Evolutionary conservation across 2,113 vertebrate genomes (phyloP).

Genomic region (Mus musculus): DNA sequence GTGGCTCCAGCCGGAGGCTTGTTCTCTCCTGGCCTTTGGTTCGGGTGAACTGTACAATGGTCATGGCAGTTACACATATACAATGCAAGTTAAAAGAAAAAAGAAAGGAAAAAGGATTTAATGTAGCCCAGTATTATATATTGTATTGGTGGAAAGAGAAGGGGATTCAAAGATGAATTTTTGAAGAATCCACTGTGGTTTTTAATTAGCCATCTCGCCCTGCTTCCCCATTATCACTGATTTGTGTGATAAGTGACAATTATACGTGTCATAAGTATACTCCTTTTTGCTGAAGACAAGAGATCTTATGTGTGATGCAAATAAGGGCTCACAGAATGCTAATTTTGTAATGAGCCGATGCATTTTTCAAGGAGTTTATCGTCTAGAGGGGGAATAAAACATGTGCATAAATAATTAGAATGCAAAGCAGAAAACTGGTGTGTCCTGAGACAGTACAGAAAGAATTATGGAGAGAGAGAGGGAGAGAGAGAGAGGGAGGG

Average conservation of each 20-base stretch:
- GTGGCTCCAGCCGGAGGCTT: constrained; percentile 1
- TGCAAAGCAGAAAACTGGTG: constrained; percentile 80
- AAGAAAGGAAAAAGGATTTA: constrained; percentile 15
- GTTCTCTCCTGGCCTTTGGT: background rate
- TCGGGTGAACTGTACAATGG: background rate
- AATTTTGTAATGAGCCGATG: constrained; percentile 81
- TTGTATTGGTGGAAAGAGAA: background rate
- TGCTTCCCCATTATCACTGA: constrained; percentile 79
- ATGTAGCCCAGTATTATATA: background rate
- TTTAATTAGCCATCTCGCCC: constrained; percentile 79
- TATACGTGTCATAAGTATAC: constrained; percentile 82
- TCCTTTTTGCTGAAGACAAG: constrained; percentile 81
- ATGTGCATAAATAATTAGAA: constrained; percentile 83
- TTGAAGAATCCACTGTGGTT: constrained; percentile 73
- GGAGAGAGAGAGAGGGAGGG: background rate
- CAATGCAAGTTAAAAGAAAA: background rate
- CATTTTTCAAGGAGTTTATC: constrained; percentile 83
- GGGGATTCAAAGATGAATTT: constrained; percentile 62
- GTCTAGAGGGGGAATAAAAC: constrained; percentile 77
- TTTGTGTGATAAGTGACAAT: constrained; percentile 84
- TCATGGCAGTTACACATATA: background rate
- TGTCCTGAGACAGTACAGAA: constrained; percentile 66
- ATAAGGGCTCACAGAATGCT: constrained; percentile 82
- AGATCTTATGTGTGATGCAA: constrained; percentile 83
- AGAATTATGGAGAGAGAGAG: constrained; percentile 41